Conservation (phyloP, 2,113 vertebrate species). For the Callocephalon fimbriatum region DNA sequence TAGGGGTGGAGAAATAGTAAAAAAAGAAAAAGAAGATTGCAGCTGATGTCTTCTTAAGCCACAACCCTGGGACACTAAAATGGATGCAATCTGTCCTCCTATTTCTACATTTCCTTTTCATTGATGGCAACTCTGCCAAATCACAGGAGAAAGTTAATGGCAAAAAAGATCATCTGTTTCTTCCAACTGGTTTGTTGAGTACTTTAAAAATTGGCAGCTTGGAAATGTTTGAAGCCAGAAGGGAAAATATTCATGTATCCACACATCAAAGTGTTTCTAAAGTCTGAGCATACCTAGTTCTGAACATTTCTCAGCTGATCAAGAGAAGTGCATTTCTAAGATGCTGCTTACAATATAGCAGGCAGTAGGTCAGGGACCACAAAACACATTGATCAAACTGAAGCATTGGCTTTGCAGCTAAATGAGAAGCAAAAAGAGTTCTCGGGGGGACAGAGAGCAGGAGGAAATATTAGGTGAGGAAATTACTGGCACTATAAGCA, state of each 20-base stretch:
- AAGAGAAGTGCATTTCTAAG: not conserved
- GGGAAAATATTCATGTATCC: not conserved
- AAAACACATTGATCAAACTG: not conserved
- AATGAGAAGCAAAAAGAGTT: not conserved
- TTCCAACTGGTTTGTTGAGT: not conserved
- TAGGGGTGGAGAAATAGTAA: not conserved
- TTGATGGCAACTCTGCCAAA: not conserved
- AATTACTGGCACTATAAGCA: not conserved
- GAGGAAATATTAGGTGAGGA: not conserved
- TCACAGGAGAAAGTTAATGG: not conserved
- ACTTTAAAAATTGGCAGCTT: constrained; percentile 9
- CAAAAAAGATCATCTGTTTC: constrained; percentile 31
- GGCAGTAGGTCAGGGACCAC: not conserved
- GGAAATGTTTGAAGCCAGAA: not conserved
- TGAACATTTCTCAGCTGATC: constrained; percentile 22
- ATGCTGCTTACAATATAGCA: not conserved
- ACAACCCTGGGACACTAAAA: not conserved
- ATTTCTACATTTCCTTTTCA: not conserved
- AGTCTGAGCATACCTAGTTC: not conserved
- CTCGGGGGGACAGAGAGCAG: not conserved
- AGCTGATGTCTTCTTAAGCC: not conserved
- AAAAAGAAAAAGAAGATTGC: not conserved
- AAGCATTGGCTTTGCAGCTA: not conserved
- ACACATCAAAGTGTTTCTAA: constrained; percentile 4
- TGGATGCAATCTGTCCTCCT: constrained; percentile 2